Base-by-base conservation (phyloP, 2,888 invertebrate species). In the Homarus gammarus region DNA sequence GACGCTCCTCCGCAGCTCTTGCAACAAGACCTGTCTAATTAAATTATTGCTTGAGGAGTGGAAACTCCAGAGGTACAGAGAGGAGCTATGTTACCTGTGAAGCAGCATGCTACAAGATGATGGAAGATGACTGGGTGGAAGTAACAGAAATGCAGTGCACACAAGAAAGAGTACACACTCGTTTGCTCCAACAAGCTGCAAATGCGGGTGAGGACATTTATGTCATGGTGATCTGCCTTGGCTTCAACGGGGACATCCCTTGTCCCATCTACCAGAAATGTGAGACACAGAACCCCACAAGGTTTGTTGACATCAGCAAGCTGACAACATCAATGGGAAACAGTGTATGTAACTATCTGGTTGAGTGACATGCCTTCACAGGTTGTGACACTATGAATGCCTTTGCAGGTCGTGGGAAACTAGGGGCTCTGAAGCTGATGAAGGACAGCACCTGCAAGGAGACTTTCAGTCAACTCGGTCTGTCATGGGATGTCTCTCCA, bases 1-100 rank as follows among this genome's bases (percentile, higher is more conserved):
- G 44, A 75, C 38, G 40, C 22, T 40, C 40, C 40, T 75, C 12
- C n/a, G n/a, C 36, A 75, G 5, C 36, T 40, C 75, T 22, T 38
- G 40, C n/a, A 75, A 40, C 75, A 75, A 75, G n/a, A 40, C 22
- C 15, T 22, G 6, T 27, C 36, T 75, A 8, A 36, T 75, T 12
- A 22, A 75, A 22, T 75, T 75, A 38, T 44, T 75, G 75, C 10
- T 75, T n/a, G 44, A 75, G 22, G 40, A 75, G 75, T 38, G 75
- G 40, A 75, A 75, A 12, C 15, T 40, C 18, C 40, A 38, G 12
- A n/a, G 3, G 40, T n/a, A 75, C 5, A 75, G 40, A 40, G 15
- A 12, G 72, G 33, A 33, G 72, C 36, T 72, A 33, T 18, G 33
- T 18, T 15, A 72, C 72, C 5, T 8, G 44, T 44, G 15, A 64